Percentiles rank a stretch among this genome's conserved stretches.
Evolutionary conservation across 2,888 invertebrate species (phyloP).

Genomic region (Druceiella hillmani): DNA sequence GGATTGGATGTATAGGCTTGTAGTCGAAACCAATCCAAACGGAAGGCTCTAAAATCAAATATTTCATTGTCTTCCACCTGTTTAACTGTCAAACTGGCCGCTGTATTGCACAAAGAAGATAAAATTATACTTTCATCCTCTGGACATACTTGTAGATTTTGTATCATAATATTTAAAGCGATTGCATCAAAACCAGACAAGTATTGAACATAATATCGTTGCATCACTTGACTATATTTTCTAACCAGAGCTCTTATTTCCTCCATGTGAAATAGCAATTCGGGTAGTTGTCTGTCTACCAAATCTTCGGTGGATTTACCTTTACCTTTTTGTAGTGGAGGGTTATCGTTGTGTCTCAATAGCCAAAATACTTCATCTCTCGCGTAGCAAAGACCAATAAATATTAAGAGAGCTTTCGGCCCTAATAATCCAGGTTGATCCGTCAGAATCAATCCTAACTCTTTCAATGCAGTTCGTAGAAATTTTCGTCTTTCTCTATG

Average conservation of each 20-base stretch:
- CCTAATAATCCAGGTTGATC: conserved; percentile 98
- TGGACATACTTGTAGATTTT: conserved; percentile 76
- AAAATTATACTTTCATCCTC: conserved; percentile 95
- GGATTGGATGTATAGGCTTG: conserved; percentile 89
- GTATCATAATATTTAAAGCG: conserved; percentile 79
- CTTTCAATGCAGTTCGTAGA: conserved; percentile 89
- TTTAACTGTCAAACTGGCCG: conserved; percentile 80
- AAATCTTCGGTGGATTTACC: conserved; percentile 87
- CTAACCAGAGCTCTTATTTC: conserved; percentile 91
- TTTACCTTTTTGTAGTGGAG: conserved; percentile 81
- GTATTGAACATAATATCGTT: conserved; percentile 97
- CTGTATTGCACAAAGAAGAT: conserved; percentile 86
- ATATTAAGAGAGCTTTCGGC: conserved; percentile 93
- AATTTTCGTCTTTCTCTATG: conserved; percentile 97
- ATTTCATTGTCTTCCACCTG: conserved; percentile 95
- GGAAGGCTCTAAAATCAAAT: conserved; percentile 92
- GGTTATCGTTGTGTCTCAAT: conserved; percentile 92
- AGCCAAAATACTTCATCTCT: conserved; percentile 98
- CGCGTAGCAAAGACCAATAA: conserved; percentile 93
- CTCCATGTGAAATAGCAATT: conserved; percentile 96
- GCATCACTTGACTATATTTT: conserved; percentile 95
- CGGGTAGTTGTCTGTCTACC: conserved; percentile 93
- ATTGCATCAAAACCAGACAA: conserved; percentile 94
- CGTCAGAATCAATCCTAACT: conserved; percentile 89
- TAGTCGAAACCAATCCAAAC: conserved; percentile 95